Evolutionary conservation across 2,113 vertebrate species (phyloP).

Genomic region (Coreoperca whiteheadi): DNA sequence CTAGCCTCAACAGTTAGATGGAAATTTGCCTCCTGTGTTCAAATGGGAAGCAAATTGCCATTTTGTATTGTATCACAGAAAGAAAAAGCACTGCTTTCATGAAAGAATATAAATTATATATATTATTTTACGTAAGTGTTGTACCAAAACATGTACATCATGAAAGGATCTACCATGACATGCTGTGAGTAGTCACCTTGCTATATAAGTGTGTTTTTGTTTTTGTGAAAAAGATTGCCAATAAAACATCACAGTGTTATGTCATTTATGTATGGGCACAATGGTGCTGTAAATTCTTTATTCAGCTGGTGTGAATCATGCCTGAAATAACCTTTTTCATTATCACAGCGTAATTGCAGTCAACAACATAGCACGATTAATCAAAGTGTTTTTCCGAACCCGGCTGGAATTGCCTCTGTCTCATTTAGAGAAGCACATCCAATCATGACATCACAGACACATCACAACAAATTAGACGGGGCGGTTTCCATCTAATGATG

Average conservation of each 20-base stretch:
- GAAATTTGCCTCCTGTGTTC: conserved; percentile 17
- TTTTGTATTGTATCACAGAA: conserved; percentile 30
- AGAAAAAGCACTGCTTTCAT: neutral
- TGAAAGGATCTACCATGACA: neutral
- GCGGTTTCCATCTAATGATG: conserved; percentile 74
- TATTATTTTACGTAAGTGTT: neutral
- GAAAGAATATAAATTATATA: conserved; percentile 6
- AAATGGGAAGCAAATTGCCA: conserved; percentile 14
- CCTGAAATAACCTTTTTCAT: conserved; percentile 60
- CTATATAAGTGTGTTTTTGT: neutral
- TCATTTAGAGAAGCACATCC: conserved; percentile 63
- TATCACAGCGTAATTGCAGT: conserved; percentile 58
- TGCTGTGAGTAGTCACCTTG: neutral
- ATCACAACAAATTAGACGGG: conserved; percentile 73
- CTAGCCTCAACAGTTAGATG: conserved; percentile 17
- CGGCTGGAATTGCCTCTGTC: conserved; percentile 49
- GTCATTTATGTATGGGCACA: neutral
- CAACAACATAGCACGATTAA: conserved; percentile 64
- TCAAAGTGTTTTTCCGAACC: conserved; percentile 62
- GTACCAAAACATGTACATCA: neutral
- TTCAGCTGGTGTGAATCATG: conserved; percentile 24
- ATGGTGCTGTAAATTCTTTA: neutral
- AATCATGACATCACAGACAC: conserved; percentile 78
- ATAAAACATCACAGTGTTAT: neutral
- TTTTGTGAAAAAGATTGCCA: neutral